Percentiles rank a stretch among this genome's conserved stretches.
Conservation (phyloP, 2,888 invertebrate species). For the Parelbella ahira region DNA sequence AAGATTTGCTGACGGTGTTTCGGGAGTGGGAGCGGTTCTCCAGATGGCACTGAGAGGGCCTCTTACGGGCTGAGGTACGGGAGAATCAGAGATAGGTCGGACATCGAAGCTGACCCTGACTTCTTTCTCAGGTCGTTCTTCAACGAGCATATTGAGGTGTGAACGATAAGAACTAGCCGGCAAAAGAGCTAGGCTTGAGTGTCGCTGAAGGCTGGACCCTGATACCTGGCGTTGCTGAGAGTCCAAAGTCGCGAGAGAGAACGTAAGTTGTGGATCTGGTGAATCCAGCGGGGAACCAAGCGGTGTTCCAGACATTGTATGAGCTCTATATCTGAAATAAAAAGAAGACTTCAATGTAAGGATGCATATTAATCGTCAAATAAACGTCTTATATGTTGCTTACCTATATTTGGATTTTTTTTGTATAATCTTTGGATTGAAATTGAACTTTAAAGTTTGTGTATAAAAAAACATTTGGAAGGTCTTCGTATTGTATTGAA, state of each 20-base stretch:
- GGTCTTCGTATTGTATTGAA: too few species aligned
- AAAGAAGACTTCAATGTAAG: too few species aligned
- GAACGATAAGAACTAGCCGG: slow-evolving; percentile 76
- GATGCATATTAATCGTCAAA: too few species aligned
- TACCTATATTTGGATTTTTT: too few species aligned
- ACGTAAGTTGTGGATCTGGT: slow-evolving; percentile 85
- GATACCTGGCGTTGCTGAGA: slow-evolving; percentile 84
- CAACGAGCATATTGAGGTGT: slow-evolving; percentile 72
- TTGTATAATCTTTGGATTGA: too few species aligned
- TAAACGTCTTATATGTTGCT: too few species aligned
- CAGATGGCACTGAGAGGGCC: slow-evolving; percentile 69
- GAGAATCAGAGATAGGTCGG: slow-evolving; percentile 56
- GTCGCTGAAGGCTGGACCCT: slow-evolving; percentile 72
- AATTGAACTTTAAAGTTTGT: too few species aligned
- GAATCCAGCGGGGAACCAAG: slow-evolving; percentile 92
- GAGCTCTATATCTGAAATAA: slow-evolving; percentile 88
- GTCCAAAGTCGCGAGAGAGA: slow-evolving; percentile 82
- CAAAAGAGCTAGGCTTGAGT: slow-evolving; percentile 68
- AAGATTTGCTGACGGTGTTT: slow-evolving; percentile 85
- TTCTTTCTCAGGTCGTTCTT: slow-evolving; percentile 71
- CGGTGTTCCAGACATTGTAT: slow-evolving; percentile 89
- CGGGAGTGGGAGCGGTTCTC: slow-evolving; percentile 81
- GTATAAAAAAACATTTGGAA: too few species aligned
- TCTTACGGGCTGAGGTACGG: slow-evolving; percentile 59
- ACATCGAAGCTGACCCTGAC: slow-evolving; percentile 72